These are phyloP conservation scores for Orcinus orca DNA, from an alignment of 2,113 vertebrate species.

Conservation along the genomic window DNA sequence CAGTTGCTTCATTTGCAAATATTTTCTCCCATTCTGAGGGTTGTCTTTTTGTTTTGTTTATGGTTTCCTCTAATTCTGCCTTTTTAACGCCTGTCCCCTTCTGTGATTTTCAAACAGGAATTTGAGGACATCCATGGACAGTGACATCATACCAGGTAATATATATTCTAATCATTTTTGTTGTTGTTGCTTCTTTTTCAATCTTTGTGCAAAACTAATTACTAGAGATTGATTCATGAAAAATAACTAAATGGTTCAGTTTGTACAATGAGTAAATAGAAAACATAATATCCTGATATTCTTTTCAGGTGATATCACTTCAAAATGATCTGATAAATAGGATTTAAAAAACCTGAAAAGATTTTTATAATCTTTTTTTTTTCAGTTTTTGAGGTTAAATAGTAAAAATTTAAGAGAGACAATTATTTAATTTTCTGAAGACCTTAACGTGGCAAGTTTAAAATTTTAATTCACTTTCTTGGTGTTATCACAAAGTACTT, in stretches of 20 bases:
- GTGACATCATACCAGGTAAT: background rate
- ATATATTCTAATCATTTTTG: constrained; percentile 40
- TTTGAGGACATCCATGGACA: no score
- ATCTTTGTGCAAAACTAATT: constrained; percentile 55
- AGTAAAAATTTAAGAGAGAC: background rate
- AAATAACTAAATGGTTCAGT: background rate
- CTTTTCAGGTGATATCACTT: background rate
- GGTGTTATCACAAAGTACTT: background rate
- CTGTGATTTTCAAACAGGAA: background rate
- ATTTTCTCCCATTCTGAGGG: no score
- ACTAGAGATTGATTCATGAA: constrained; percentile 34
- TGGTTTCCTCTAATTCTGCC: no score
- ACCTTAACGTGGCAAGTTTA: background rate
- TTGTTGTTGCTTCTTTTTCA: constrained; percentile 55
- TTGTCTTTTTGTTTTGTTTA: no score
- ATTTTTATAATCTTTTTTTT: background rate
- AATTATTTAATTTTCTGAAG: constrained; percentile 32
- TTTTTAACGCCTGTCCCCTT: background rate
- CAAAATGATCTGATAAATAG: background rate
- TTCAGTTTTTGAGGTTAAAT: constrained; percentile 1
- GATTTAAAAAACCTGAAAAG: background rate
- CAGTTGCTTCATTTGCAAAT: no score
- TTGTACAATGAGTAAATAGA: background rate
- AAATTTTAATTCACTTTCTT: background rate
- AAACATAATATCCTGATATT: background rate